Conservation (phyloP, 2,888 invertebrate genomes). For the Eupithecia dodoneata region DNA sequence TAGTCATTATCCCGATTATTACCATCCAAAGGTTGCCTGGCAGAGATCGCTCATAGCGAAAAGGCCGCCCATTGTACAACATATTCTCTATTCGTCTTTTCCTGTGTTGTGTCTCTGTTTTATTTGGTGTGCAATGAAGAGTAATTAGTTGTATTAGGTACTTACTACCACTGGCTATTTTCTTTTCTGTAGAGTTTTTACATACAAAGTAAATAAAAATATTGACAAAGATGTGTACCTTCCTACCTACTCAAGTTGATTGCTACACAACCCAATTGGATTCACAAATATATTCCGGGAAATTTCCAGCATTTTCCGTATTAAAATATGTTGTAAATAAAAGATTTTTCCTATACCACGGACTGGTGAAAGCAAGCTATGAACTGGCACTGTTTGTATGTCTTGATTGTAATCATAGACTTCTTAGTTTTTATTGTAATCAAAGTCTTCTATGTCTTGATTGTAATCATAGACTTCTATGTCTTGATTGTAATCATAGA, state of each 20-base stretch:
- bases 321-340: slow-evolving; percentile 36
- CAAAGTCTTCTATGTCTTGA: too few relatives aligned
- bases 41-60: too few relatives aligned
- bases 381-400: not conserved
- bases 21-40: too few relatives aligned
- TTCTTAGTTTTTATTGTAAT: too few relatives aligned
- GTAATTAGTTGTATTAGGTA: too few relatives aligned
- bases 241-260: slow-evolving; percentile 32
- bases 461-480: too few relatives aligned
- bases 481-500: too few relatives aligned
- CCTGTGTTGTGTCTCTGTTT: too few relatives aligned
- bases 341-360: slow-evolving; percentile 16
- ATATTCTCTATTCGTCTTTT: too few relatives aligned
- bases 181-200: not conserved
- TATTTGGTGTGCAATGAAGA: too few relatives aligned
- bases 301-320: slow-evolving; percentile 38
- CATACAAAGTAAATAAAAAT: slow-evolving; percentile 6
- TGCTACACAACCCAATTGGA: slow-evolving; percentile 47
- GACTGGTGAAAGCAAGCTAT: not conserved
- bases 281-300: slow-evolving; percentile 44
- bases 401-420: not conserved
- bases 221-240: slow-evolving; percentile 18
- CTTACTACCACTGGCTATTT: not conserved
- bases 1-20: too few relatives aligned
- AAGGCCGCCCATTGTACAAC: too few relatives aligned